Conservation (phyloP, 2,113 vertebrate species). For the Nycticryphes semicollaris region DNA sequence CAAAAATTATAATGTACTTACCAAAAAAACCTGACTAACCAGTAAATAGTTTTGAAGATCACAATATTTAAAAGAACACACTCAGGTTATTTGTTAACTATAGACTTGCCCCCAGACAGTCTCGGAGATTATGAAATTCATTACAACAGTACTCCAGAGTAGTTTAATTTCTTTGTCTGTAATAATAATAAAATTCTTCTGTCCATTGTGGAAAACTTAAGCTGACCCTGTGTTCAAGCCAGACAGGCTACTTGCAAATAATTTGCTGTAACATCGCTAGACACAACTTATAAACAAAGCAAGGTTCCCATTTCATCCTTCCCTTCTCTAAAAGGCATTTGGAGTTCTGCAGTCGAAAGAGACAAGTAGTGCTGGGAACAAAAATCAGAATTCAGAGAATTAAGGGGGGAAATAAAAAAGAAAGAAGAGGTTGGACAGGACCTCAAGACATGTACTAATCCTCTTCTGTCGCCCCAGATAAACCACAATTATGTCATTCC, state of each 20-base stretch:
- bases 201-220: neutral
- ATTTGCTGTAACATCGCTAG: neutral
- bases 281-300: neutral
- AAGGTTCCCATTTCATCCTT: neutral
- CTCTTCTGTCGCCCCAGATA: neutral
- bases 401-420: neutral
- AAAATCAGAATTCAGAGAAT: neutral
- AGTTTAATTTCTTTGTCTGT: neutral
- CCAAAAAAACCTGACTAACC: neutral
- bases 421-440: neutral
- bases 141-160: neutral
- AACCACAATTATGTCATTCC: neutral
- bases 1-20: neutral
- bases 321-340: neutral
- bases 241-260: neutral
- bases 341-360: neutral
- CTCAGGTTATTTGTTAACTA: neutral
- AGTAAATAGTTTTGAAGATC: neutral
- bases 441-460: neutral
- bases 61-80: neutral
- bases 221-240: neutral
- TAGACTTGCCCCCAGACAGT: neutral
- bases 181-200: neutral
- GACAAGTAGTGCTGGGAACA: neutral
- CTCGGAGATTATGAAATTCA: neutral